Base-by-base conservation (phyloP, 2,888 invertebrate genomes). In the Drosophila histrio region DNA sequence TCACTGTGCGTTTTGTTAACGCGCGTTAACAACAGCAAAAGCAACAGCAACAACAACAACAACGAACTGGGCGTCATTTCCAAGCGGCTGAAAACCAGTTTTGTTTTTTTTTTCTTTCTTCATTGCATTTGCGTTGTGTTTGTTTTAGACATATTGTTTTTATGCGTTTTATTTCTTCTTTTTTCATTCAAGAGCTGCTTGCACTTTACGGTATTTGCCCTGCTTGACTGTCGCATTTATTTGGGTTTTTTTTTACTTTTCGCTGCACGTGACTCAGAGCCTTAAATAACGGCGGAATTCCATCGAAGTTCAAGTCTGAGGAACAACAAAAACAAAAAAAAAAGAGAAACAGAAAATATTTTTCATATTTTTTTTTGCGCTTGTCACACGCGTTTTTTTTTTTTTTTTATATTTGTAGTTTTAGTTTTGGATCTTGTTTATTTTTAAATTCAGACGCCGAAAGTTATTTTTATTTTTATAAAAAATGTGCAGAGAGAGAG, bases 231-330 rank as follows among this genome's bases (percentile, higher is more conserved):
- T 41, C 15, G n/a, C 4, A 21, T 28, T 26, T 13, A 1, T 13
- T 0, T n/a, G 7, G 0, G 11, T 49, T 66, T 50, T 5, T 32
- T 22, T 50, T 17, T 34, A 26, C 21, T 59, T 36, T 57, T 57
- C 9, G 21, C 11, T 17, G 57, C 81, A 71, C 79, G 73, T 79
- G 79, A 79, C 63, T 78, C 77, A 76, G 59, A 32, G 17, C 5
- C 3, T 7, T 11, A 22, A 61, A 47, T 9, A 36, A 59, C 19
- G 5, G 39, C n/a, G 2, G 41, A 32, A 50, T 39, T 38, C 26
- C 38, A 54, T 11, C 11, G 3, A 9, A 30, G 15, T 5, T 19
- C 36, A 57, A 65, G 26, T n/a, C n/a, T n/a, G n/a, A n/a, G n/a
- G n/a, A n/a, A n/a, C n/a, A n/a, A 47, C 22, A 13, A 39, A 50